phyloP scores from a whole-genome alignment of 2,113 vertebrate species.

The Machaerirhynchus nigripectus region DNA sequence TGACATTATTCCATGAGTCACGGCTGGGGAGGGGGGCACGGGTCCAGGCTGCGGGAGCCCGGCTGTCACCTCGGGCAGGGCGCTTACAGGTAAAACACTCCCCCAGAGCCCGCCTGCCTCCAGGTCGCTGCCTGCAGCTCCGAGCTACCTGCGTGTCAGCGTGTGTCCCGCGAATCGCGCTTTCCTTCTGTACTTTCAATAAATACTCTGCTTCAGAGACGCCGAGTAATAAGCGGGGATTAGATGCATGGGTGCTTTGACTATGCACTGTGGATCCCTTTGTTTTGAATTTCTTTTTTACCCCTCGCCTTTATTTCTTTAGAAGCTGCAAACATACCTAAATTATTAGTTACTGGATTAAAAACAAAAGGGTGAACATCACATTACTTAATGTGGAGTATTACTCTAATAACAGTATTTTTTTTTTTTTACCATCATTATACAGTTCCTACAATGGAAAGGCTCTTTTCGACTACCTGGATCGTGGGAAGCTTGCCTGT shows the following conservation, averaged over 20 bases:
- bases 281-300: not conserved
- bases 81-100: not conserved
- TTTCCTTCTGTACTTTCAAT: not conserved
- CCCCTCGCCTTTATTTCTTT: not conserved
- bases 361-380: not conserved
- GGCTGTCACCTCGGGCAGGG: not conserved
- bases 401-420: not conserved
- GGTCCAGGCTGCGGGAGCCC: not conserved
- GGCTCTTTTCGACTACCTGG: not conserved
- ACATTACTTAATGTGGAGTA: not conserved
- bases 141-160: not conserved
- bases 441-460: not conserved
- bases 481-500: not conserved
- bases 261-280: not conserved
- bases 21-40: not conserved
- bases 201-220: not conserved
- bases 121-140: not conserved
- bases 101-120: not conserved
- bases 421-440: not conserved
- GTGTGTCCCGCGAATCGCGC: not conserved
- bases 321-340: not conserved
- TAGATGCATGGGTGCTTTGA: not conserved
- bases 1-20: not conserved
- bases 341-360: slow-evolving; percentile 15
- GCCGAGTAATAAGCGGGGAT: not conserved